Evolutionary conservation across 2,797 vertebrate genomes (phyloP).

Genomic region (Diglossa cyanea): DNA sequence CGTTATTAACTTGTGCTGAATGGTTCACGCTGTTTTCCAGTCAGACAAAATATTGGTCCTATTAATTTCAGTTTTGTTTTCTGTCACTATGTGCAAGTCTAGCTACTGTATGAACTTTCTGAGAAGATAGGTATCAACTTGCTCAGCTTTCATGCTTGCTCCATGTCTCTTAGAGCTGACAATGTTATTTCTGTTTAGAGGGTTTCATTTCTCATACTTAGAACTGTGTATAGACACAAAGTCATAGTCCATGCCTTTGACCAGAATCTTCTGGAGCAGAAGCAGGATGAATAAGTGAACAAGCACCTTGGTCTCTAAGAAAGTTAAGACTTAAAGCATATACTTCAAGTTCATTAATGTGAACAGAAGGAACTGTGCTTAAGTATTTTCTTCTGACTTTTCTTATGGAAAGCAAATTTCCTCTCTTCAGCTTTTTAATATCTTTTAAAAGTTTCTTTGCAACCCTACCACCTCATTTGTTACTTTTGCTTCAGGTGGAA

Average conservation of each 20-base stretch:
- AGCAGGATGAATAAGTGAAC: background rate
- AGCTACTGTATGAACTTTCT: background rate
- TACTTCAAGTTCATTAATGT: background rate
- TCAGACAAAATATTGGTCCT: background rate
- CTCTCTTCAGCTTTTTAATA: background rate
- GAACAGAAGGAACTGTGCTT: background rate
- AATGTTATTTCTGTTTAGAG: background rate
- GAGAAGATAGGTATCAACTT: background rate
- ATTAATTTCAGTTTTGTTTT: background rate
- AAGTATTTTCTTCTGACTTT: background rate
- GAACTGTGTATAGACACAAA: background rate
- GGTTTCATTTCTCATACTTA: background rate
- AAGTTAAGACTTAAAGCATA: background rate
- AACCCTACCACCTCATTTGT: background rate
- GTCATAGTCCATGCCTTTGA: rapidly evolving
- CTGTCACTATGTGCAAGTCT: background rate
- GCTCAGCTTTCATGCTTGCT: background rate
- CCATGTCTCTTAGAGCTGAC: background rate
- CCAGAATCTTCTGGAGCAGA: background rate
- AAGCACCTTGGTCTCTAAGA: background rate
- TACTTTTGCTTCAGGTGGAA: background rate
- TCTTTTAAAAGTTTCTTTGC: background rate
- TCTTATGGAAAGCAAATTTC: background rate
- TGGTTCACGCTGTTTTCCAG: background rate
- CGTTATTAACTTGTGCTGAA: background rate